Base-by-base conservation (phyloP, 2,113 vertebrate species). In the Pachycephala philippinensis region DNA sequence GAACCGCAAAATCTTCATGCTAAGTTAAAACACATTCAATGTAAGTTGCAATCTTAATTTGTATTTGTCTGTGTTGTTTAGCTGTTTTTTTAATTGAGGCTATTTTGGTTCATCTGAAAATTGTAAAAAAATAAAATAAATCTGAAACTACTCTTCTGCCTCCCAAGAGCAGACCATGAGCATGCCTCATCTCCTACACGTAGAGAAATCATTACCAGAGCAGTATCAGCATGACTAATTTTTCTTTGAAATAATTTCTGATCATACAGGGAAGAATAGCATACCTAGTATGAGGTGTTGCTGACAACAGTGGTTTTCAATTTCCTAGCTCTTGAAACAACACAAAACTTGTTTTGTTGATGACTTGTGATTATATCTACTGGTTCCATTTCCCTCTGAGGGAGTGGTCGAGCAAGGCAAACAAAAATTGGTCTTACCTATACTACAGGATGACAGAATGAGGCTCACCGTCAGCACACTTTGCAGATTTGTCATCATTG, bases 391-490 rank as follows among this genome's bases (percentile, higher is more conserved):
- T 22, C 8, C 6, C 2, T 24, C 1, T 2, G 11, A 22, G 7
- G 20, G 3, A 2, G 6, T 28, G 6, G n/a, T 61, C 5, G 9
- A 77, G 24, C 13, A 69, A 87, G 15, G 9, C 83, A 86, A 95
- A 63, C 20, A 86, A 87, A 89, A 91, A 44, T 39, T 30, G 7
- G 6, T 59, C 17, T 66, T 82, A 52, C 37, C 42, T 63, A 0
- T 68, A 12, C 57, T 27, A 59, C 12, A 44, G 49, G 19, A 11
- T 53, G 21, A 37, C 23, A 61, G 54, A 87, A n/a, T 4, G 13
- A 60, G 77, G 12, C 31, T 84, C 37, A n/a, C 76, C 0, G 0
- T 56, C 70, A 64, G 49, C 53, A 60, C 0, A 0, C 37, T 44
- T 80, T 52, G 15, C 28, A 27, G 40, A 39, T 70, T 13, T 27